Conservation (phyloP, 2,113 vertebrate genomes). For the Scopus umbretta region DNA sequence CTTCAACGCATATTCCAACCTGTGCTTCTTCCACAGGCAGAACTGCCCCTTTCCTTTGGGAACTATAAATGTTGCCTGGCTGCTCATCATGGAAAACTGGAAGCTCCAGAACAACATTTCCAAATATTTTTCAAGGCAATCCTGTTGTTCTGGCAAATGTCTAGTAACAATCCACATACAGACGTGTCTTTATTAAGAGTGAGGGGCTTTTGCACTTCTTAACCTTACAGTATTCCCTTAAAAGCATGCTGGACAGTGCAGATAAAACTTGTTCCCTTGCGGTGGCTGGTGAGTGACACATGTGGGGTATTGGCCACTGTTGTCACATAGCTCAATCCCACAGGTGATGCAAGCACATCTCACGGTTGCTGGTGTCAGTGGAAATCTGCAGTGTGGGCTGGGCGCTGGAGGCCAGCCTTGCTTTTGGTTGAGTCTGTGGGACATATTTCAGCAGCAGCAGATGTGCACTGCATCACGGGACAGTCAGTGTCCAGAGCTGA, state of each 20-base stretch:
- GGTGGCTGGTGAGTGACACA: background rate
- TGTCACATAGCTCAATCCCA: background rate
- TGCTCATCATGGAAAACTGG: background rate
- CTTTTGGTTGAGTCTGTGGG: background rate
- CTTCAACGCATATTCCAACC: rapidly evolving
- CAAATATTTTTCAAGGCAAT: background rate
- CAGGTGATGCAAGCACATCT: background rate
- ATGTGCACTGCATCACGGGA: background rate
- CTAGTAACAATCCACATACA: background rate
- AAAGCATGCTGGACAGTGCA: background rate
- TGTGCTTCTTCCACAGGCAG: background rate
- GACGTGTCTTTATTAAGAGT: background rate
- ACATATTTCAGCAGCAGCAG: background rate
- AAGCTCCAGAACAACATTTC: background rate
- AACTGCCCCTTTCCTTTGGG: background rate
- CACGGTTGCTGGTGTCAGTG: background rate
- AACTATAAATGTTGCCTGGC: background rate
- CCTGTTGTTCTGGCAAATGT: background rate
- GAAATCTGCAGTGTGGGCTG: background rate
- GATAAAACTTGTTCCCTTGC: background rate
- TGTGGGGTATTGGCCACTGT: background rate
- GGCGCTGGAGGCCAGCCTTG: background rate
- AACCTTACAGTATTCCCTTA: background rate
- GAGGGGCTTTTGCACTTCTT: background rate
- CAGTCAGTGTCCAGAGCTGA: background rate